Base-by-base conservation (phyloP, 1,140 invertebrate species). In the Epicauta chinensis region DNA sequence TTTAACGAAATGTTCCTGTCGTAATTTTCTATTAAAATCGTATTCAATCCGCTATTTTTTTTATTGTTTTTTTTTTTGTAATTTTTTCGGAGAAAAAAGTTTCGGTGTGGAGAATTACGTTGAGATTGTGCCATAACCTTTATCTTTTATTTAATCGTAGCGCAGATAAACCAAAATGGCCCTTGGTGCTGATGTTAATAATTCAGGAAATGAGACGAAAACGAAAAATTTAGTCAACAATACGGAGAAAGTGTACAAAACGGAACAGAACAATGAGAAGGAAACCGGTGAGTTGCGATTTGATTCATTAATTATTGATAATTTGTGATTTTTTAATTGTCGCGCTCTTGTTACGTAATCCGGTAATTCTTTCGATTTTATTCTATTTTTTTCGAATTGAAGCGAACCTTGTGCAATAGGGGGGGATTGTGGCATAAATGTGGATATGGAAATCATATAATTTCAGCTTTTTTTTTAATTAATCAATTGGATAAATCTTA, bases 131-230 rank as follows among this genome's bases (percentile, higher is more conserved):
- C 17, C 16, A 50, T 41, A 39, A 49, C 35, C 35, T 17, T 41
- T 52, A 16, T 7, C 4, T 23, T 23, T 23, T 23, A 7, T 23
- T 23, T 23, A 7, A 23, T 23, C 23, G 23, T 23, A 23, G 7
- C 23, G 23, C 7, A 45, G 29, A 11, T 16, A 36, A 16, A 29
- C 15, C 34, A 51, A 51, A 51, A 58, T 58, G 56, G 56, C 56
- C 50, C 47, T 58, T 46, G 56, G 56, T 37, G 47, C 56, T 46
- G 51, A 47, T 31, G 52, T 54, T 14, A 45, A 54, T 32, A 43
- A 47, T 36, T 39, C 52, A 12, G 51, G 54, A 46, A 31, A 36
- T 40, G 45, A 54, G 12, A 29, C 51, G 13, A 40, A 54, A 14
- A 56, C 23, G 4, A 7, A 56, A 30, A 50, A 50, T 43, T 38